Base-by-base conservation (phyloP, 2,113 vertebrate species). In the Argyrosomus japonicus region DNA sequence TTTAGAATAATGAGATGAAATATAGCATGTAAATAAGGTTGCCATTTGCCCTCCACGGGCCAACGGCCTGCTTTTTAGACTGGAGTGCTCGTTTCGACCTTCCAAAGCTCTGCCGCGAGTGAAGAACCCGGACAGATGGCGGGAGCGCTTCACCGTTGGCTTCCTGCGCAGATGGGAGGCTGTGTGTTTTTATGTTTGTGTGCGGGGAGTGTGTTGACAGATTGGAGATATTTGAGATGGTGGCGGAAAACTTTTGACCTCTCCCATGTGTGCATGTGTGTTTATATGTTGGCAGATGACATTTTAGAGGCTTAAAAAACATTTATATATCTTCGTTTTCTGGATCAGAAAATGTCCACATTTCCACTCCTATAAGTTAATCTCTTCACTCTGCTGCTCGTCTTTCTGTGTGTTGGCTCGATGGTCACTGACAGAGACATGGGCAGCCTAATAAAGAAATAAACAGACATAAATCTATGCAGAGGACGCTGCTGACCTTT, bases 401-500 rank as follows among this genome's bases (percentile, higher is more conserved):
- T 17, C 23, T 5, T 50, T 40, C 2, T 19, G 7, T 62, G 70
- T 63, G 53, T 19, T 68, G 57, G 58, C 81, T 70, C 29, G 2
- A 14, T 5, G 61, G 48, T 73, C 36, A 7, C 56, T 68, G 45
- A 17, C 50, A 78, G 73, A 65, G 54, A 82, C 72, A 68, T 0
- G 64, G 60, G 72, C 64, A 18, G 79, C 32, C 64, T 73, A 60
- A 88, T 71, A 82, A 78, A 85, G 79, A 78, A 81, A 83, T 50
- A 54, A 88, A 82, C 29, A 56, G 61, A 32, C n/a, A 63, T 58
- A 60, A 83, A 86, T 88, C 75, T 80, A 90, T 91, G 88, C 84
- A 81, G 73, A 76, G 79, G 81, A 70, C 15, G 15, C 70, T 8
- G 78, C 72, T 90, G 90, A 94, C 93, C 92, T 92, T 93, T 93